Conservation (phyloP, 2,113 vertebrate species). For the Meriones unguiculatus region DNA sequence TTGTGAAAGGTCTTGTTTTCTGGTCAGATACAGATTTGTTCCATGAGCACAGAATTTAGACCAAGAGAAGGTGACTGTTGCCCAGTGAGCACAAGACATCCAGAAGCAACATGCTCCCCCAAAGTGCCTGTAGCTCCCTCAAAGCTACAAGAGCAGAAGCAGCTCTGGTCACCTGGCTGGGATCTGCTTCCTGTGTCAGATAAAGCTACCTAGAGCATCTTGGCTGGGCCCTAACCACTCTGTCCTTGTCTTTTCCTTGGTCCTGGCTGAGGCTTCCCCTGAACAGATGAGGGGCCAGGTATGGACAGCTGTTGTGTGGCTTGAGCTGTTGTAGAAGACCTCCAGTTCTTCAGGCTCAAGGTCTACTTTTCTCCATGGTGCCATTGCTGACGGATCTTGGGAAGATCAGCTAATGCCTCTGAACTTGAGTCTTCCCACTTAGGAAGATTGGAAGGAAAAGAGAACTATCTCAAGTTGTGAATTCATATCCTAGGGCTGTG, state of each 20-base stretch:
- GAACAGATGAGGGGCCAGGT: background rate
- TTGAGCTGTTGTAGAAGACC: too few species aligned
- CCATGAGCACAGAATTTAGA: background rate
- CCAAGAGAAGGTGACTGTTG: background rate
- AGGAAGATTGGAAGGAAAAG: background rate
- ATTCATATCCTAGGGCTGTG: background rate
- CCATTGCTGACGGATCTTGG: background rate
- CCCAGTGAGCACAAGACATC: background rate
- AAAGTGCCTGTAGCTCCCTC: background rate
- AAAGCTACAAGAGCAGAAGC: background rate
- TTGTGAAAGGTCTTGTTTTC: background rate
- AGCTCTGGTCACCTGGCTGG: background rate
- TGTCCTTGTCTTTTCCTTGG: background rate
- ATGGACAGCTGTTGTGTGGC: background rate
- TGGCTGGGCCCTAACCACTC: background rate
- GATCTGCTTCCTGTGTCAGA: background rate
- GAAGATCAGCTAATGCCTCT: background rate
- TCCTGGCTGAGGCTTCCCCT: background rate
- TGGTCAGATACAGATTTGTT: background rate
- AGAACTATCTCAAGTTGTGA: background rate
- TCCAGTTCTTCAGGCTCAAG: too few species aligned
- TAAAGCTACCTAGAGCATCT: background rate
- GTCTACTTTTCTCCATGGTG: too few species aligned
- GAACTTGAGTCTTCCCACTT: background rate
- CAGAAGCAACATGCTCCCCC: accelerated